Evolutionary conservation across 2,888 invertebrate species (phyloP).

Genomic region (Ptychoptera contaminata): DNA sequence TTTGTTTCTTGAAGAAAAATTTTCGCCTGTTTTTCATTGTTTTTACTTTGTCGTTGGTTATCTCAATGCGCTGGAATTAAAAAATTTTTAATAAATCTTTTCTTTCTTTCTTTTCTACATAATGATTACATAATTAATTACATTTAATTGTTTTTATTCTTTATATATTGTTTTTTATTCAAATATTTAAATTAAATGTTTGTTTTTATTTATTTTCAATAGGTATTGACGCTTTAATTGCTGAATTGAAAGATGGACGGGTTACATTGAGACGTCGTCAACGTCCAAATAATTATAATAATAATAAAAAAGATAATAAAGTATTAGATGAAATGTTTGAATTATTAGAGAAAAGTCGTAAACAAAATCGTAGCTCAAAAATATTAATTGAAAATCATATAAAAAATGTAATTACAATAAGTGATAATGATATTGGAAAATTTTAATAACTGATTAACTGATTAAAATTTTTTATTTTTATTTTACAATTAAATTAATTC

Average conservation of each 20-base stretch:
- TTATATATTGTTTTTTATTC: no score
- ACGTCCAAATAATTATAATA: slow-evolving; percentile 14
- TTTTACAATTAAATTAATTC: no score
- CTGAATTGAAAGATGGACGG: slow-evolving; percentile 27
- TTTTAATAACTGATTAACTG: background rate
- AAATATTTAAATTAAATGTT: no score
- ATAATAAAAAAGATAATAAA: no score
- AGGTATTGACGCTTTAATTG: slow-evolving; percentile 32
- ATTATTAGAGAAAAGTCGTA: slow-evolving; percentile 28
- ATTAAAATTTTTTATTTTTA: no score
- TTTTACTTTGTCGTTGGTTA: slow-evolving; percentile 1
- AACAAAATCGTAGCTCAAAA: slow-evolving; percentile 28
- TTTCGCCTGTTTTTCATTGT: background rate
- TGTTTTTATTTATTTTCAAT: no score
- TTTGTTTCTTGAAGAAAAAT: no score
- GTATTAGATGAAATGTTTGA: slow-evolving; percentile 30
- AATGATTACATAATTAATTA: no score
- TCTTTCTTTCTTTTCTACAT: no score
- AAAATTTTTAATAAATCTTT: no score
- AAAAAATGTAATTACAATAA: background rate
- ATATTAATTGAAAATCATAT: slow-evolving; percentile 21
- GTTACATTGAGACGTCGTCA: slow-evolving; percentile 28
- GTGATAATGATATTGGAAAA: background rate
- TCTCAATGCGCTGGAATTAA: slow-evolving; percentile 3
- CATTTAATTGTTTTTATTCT: no score